These are phyloP conservation scores for Harpagoxenus sublaevis DNA, from an alignment of 2,888 invertebrate genomes.

Conservation along the genomic window DNA sequence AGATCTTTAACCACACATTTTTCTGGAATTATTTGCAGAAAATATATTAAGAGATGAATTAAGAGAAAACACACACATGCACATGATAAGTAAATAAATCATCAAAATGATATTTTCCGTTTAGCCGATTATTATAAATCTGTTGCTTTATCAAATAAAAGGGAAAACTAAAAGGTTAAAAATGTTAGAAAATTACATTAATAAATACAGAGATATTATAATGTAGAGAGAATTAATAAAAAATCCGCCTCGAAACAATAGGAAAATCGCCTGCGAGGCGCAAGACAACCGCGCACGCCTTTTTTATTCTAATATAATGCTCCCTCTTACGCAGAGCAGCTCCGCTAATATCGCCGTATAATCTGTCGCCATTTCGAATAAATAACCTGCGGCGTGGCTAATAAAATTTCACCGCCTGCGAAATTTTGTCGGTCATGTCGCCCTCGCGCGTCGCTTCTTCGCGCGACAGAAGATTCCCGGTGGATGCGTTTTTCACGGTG, in stretches of 20 bases:
- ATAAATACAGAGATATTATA: background rate
- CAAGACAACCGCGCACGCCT: background rate
- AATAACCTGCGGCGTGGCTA: slow-evolving; percentile 78
- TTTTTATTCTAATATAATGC: slow-evolving; percentile 17
- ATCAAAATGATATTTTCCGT: background rate
- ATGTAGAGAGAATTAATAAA: background rate
- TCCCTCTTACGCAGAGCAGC: slow-evolving; percentile 47
- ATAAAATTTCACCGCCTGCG: slow-evolving; percentile 76
- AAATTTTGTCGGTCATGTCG: slow-evolving; percentile 74
- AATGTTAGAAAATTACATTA: background rate
- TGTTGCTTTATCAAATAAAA: background rate
- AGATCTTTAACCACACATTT: background rate
- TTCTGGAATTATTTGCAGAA: background rate
- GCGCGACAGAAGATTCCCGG: slow-evolving; percentile 74
- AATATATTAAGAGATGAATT: background rate
- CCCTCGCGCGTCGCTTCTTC: background rate
- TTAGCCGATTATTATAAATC: background rate
- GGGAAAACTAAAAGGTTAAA: background rate
- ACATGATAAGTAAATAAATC: background rate
- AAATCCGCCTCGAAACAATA: background rate
- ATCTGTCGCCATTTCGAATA: slow-evolving; percentile 80
- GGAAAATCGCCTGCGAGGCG: background rate
- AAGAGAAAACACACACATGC: background rate
- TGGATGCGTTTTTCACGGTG: slow-evolving; percentile 64
- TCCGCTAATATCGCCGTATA: slow-evolving; percentile 77